phyloP scores from a whole-genome alignment of 2,797 vertebrate species.

The Carduelis carduelis region DNA sequence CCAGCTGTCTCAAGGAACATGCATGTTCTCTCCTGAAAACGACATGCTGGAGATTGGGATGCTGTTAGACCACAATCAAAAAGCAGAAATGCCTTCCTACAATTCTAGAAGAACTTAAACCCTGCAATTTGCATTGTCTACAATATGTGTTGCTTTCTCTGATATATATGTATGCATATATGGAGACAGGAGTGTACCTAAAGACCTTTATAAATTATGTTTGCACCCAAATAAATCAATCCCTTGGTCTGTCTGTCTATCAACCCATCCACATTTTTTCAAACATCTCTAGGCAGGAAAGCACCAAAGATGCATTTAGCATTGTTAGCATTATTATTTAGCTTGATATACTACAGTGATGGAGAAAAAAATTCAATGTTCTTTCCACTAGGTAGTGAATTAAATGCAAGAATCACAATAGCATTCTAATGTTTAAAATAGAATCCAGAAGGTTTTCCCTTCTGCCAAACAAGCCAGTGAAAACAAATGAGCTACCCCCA shows the following conservation, averaged over 20 bases:
- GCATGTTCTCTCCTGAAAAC: neutral
- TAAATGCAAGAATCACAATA: constrained; percentile 5
- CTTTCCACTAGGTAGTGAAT: constrained; percentile 2
- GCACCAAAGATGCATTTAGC: too few species aligned
- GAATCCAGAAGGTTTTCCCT: neutral
- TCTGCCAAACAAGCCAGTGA: neutral
- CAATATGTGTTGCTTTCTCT: neutral
- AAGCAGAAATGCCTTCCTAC: neutral
- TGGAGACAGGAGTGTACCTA: neutral
- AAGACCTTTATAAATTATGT: neutral
- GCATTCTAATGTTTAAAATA: neutral
- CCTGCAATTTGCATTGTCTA: neutral
- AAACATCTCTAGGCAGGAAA: neutral
- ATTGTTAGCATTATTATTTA: too few species aligned
- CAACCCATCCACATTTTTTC: neutral
- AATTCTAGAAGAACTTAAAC: neutral
- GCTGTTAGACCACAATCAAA: neutral
- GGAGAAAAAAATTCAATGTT: neutral
- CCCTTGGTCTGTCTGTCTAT: neutral
- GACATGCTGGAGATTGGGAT: neutral
- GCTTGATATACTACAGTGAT: neutral
- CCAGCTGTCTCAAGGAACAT: neutral
- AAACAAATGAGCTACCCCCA: constrained; percentile 23
- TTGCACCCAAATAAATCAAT: neutral
- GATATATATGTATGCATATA: neutral